phyloP scores from a whole-genome alignment of 2,113 vertebrate genomes.

The Peromyscus maniculatus region DNA sequence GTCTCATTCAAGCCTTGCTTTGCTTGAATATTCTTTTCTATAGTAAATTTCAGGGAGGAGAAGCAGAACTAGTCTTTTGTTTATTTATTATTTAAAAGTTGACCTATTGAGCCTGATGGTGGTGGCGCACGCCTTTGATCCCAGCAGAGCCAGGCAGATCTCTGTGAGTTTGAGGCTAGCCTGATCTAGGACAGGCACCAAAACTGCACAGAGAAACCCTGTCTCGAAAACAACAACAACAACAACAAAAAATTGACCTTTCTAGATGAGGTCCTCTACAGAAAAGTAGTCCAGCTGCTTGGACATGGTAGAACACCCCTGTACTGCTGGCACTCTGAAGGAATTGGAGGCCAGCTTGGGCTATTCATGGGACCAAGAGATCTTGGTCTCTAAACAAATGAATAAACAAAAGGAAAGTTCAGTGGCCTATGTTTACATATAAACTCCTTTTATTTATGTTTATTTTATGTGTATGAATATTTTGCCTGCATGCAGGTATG shows the following conservation, averaged over 20 bases:
- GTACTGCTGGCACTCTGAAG: background rate
- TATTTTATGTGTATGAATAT: background rate
- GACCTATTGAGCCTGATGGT: background rate
- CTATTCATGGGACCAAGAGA: background rate
- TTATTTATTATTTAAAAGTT: background rate
- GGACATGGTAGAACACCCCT: background rate
- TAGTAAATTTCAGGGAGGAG: slow-evolving; percentile 18
- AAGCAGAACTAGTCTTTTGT: background rate
- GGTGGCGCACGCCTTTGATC: too few species aligned
- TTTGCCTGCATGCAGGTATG: background rate
- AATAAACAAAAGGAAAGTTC: background rate
- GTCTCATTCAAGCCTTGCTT: background rate
- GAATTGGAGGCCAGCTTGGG: background rate
- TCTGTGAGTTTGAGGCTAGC: too few species aligned
- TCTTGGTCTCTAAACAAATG: background rate
- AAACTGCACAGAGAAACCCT: too few species aligned
- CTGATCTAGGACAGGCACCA: too few species aligned
- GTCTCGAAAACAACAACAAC: too few species aligned
- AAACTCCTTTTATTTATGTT: background rate
- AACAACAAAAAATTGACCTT: background rate
- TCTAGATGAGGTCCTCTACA: background rate
- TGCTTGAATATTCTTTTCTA: background rate
- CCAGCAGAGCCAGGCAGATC: too few species aligned
- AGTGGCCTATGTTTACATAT: background rate
- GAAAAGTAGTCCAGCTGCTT: background rate